A percentile compares a stretch with the other conserved stretches of the same genome.
Conservation (phyloP, 2,797 vertebrate species). For the Melanotaenia parkinsoni region DNA sequence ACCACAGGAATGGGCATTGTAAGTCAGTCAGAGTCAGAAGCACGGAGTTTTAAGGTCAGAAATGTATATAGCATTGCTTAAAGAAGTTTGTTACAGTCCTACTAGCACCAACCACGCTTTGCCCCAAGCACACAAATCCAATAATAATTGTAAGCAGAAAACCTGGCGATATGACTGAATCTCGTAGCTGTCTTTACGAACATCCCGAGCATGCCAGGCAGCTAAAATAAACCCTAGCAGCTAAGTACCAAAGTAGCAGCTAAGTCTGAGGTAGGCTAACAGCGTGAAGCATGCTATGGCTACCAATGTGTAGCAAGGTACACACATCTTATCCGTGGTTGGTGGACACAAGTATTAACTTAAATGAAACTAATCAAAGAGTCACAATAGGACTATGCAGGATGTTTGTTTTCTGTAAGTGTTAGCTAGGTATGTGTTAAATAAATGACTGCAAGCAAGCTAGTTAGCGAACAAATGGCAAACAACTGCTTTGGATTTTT, state of each 20-base stretch:
- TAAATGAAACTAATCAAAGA: background rate
- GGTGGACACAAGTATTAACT: background rate
- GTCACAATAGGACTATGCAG: background rate
- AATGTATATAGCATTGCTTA: no score
- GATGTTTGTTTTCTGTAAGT: background rate
- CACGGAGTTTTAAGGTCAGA: no score
- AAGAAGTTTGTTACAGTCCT: no score
- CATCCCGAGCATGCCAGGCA: background rate
- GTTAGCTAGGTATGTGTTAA: background rate
- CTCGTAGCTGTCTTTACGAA: background rate
- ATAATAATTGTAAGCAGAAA: no score
- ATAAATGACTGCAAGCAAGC: background rate
- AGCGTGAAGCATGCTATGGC: background rate
- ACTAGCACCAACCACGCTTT: no score
- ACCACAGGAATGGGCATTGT: no score
- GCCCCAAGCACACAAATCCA: no score
- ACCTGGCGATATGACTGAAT: background rate
- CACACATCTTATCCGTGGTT: background rate
- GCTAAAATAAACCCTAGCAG: background rate
- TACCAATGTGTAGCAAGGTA: background rate
- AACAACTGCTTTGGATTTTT: background rate
- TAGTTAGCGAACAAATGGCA: background rate
- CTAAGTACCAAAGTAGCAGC: background rate
- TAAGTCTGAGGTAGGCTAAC: background rate
- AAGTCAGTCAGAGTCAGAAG: no score